A percentile compares a stretch with the other conserved stretches of the same genome.
Evolutionary conservation across 2,797 vertebrate genomes (phyloP).

Genomic region (Lateolabrax maculatus): DNA sequence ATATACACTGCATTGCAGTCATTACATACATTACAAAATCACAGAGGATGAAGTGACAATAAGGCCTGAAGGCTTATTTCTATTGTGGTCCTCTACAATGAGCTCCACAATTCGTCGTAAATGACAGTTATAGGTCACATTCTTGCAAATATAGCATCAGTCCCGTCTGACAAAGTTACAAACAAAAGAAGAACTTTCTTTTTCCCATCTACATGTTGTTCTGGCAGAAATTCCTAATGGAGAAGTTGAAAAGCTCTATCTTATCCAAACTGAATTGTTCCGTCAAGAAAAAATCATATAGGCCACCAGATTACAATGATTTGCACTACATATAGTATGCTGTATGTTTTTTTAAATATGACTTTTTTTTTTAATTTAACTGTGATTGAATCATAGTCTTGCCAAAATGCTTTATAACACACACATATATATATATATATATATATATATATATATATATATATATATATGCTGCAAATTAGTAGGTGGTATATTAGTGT

Average conservation of each 20-base stretch:
- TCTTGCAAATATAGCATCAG: not conserved
- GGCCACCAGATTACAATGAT: constrained; percentile 16
- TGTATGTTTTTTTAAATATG: constrained; percentile 15
- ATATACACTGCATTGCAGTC: no score
- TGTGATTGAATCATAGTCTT: constrained; percentile 31
- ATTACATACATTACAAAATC: no score
- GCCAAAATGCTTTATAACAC: constrained; percentile 27
- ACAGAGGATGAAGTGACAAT: no score
- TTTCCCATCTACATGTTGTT: not conserved
- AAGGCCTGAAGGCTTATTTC: no score
- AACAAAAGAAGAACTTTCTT: constrained; percentile 1
- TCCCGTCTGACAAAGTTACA: not conserved
- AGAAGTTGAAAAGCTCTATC: not conserved
- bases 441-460: no score
- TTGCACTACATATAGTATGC: constrained; percentile 44
- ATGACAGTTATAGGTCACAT: not conserved
- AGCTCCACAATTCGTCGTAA: constrained; percentile 12
- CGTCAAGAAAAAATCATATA: not conserved
- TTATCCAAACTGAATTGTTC: constrained; percentile 10
- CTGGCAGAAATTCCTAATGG: not conserved
- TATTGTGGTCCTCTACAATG: no score
- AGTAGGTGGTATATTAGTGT: constrained; percentile 47
- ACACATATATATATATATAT: no score
- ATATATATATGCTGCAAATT: constrained; percentile 34
- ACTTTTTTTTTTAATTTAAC: constrained; percentile 35